These are phyloP conservation scores for Tetrao urogallus DNA, from an alignment of 2,113 vertebrate genomes.

Conservation along the genomic window DNA sequence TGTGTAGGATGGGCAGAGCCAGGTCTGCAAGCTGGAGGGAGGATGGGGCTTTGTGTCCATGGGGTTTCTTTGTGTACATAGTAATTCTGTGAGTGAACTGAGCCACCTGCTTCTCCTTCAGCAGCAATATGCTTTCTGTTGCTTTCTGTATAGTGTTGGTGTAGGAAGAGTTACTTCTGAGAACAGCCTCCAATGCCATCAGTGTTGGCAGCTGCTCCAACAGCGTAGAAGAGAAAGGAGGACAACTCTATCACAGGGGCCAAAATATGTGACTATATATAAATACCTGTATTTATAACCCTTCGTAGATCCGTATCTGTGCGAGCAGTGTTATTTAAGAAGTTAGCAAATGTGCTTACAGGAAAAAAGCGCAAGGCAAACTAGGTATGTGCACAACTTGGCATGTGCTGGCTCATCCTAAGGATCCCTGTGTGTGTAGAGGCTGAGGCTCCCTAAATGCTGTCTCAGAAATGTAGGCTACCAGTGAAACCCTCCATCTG, in stretches of 20 bases:
- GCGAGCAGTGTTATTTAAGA: conserved; percentile 32
- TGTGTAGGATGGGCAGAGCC: background rate
- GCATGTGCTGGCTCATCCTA: background rate
- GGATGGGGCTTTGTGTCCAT: conserved; percentile 1
- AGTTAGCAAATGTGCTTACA: background rate
- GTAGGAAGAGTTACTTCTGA: conserved; percentile 9
- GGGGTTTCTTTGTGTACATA: conserved; percentile 46
- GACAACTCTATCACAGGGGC: conserved; percentile 14
- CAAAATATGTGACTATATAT: conserved; percentile 58
- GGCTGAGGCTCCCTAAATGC: background rate
- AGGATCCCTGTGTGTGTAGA: background rate
- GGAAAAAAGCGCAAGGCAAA: background rate
- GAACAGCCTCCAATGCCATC: conserved; percentile 4
- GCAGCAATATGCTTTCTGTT: background rate
- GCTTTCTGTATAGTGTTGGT: background rate
- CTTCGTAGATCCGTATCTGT: conserved; percentile 27
- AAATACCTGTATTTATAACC: conserved; percentile 45
- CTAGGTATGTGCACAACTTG: background rate
- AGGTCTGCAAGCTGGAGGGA: background rate
- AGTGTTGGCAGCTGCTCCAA: conserved; percentile 2
- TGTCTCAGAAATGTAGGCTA: background rate
- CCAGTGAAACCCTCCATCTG: background rate
- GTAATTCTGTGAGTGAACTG: background rate
- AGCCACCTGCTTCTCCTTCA: conserved; percentile 15
- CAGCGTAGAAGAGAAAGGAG: conserved; percentile 1